These are phyloP conservation scores for Parambassis ranga DNA, from an alignment of 2,797 vertebrate genomes.

Conservation along the genomic window DNA sequence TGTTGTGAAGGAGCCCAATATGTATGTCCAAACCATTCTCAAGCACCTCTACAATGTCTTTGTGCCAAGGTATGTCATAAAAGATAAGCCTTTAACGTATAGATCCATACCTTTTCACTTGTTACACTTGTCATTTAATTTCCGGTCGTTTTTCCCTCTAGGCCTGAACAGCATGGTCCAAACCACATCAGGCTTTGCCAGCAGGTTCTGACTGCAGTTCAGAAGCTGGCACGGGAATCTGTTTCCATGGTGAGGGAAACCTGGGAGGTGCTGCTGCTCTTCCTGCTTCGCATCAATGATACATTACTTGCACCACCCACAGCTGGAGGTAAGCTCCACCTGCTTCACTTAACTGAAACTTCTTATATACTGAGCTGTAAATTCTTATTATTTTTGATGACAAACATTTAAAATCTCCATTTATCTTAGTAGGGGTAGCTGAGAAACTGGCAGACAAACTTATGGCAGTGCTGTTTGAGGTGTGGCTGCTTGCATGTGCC, in stretches of 20 bases:
- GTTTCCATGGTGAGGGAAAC: conserved; percentile 93
- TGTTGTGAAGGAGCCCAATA: conserved; percentile 92
- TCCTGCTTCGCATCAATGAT: conserved; percentile 95
- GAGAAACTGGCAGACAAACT: conserved; percentile 93
- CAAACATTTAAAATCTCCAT: not conserved
- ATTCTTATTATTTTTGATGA: not conserved
- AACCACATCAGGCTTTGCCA: conserved; percentile 93
- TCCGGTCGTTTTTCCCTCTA: conserved; percentile 60
- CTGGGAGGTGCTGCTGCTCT: conserved; percentile 94
- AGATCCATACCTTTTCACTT: not conserved
- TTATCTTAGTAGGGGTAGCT: conserved; percentile 87
- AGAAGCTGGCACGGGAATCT: conserved; percentile 91
- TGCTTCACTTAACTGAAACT: not conserved
- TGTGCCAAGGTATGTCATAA: conserved; percentile 86
- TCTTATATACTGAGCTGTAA: not conserved
- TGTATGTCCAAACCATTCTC: conserved; percentile 94
- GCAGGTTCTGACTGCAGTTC: conserved; percentile 93
- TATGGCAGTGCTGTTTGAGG: conserved; percentile 94
- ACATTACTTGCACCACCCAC: conserved; percentile 92
- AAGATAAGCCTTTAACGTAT: not conserved
- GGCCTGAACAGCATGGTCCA: conserved; percentile 85
- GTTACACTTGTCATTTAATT: not conserved
- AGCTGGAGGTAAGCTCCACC: conserved; percentile 82
- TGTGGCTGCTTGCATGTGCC: conserved; percentile 92
- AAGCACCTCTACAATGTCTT: conserved; percentile 97